These are phyloP conservation scores for Phylloscopus trochiloides DNA, from an alignment of 2,113 vertebrate species.

Conservation along the genomic window DNA sequence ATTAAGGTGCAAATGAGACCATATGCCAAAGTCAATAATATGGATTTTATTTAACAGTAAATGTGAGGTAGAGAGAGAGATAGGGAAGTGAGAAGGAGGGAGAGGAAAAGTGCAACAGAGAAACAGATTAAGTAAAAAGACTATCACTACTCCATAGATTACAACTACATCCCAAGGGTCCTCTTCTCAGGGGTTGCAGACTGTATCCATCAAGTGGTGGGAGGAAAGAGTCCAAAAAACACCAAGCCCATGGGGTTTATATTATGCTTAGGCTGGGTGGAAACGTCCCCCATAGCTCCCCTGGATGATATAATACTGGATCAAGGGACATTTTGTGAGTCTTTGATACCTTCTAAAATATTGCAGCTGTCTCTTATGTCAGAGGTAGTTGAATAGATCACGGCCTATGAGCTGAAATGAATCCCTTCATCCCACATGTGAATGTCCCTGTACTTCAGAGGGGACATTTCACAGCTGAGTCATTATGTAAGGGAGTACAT, in stretches of 20 bases:
- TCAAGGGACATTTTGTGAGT: background rate
- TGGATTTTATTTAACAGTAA: background rate
- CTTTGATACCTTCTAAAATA: background rate
- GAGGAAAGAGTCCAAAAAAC: background rate
- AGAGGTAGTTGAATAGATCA: background rate
- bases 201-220: background rate
- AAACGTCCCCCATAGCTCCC: accelerated
- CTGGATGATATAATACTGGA: background rate
- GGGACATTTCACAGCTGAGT: background rate
- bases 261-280: background rate
- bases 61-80: background rate
- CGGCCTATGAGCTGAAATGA: background rate
- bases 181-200: too few species aligned
- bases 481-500: background rate
- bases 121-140: background rate
- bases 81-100: background rate
- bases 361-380: background rate
- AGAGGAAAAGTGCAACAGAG: background rate
- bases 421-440: background rate
- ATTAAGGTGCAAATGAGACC: background rate
- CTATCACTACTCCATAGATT: background rate
- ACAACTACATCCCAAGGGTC: background rate
- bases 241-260: background rate
- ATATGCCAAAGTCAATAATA: background rate
- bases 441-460: too few species aligned